Evolutionary conservation across 2,888 invertebrate genomes (phyloP).

Genomic region (Drosophila merina): DNA sequence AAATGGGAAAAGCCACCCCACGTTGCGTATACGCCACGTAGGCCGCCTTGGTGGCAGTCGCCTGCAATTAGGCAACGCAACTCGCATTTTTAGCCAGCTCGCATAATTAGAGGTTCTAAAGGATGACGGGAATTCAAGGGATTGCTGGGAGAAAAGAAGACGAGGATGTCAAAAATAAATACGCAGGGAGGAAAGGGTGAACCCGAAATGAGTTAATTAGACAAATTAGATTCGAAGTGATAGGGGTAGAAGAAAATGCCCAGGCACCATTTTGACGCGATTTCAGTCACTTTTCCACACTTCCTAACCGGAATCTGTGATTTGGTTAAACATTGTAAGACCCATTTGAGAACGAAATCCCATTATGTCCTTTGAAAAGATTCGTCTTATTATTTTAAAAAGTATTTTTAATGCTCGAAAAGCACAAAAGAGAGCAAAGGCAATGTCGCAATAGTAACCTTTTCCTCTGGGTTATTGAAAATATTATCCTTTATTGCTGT

Average conservation of each 20-base stretch:
- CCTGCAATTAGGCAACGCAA: constrained; percentile 25
- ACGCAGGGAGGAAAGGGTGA: background rate
- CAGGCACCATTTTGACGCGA: background rate
- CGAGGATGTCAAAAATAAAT: background rate
- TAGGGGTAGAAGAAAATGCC: background rate
- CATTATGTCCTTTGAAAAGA: background rate
- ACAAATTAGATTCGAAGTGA: constrained; percentile 17
- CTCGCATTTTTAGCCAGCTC: constrained; percentile 20
- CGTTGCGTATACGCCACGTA: constrained; percentile 39
- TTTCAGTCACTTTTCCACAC: background rate
- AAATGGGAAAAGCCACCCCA: background rate
- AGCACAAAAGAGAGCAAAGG: background rate
- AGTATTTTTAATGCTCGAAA: constrained; percentile 15
- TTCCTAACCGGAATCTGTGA: background rate
- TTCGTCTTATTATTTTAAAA: constrained; percentile 6
- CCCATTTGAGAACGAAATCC: background rate
- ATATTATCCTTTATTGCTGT: constrained; percentile 39
- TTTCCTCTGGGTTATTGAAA: constrained; percentile 32
- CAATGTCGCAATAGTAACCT: constrained; percentile 15
- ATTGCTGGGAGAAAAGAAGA: constrained; percentile 2
- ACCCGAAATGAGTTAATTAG: constrained; percentile 46
- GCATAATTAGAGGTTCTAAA: constrained; percentile 36
- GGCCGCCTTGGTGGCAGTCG: constrained; percentile 24
- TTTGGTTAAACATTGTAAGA: background rate
- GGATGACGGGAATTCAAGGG: constrained; percentile 1